A percentile compares a stretch with the other conserved stretches of the same genome.
Conservation (phyloP, 1,140 invertebrate species). For the Centruroides sculpturatus region DNA sequence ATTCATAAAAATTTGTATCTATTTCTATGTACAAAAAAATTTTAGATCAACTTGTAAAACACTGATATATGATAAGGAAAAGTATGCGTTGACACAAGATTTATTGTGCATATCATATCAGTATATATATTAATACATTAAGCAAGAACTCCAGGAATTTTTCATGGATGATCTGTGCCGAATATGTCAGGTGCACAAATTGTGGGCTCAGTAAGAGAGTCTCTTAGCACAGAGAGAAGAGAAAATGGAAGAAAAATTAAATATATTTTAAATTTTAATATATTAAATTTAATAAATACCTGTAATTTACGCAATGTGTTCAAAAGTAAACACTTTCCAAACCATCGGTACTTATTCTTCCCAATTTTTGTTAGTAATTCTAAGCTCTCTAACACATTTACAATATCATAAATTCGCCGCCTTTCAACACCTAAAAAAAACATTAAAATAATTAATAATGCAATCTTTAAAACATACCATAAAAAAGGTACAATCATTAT, state of each 20-base stretch:
- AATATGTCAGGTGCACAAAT: too few relatives aligned
- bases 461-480: background rate
- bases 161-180: background rate
- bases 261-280: too few relatives aligned
- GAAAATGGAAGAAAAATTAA: too few relatives aligned
- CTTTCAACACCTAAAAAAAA: conserved; percentile 38
- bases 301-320: conserved; percentile 30
- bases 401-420: conserved; percentile 57
- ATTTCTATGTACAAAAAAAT: too few relatives aligned
- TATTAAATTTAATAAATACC: conserved; percentile 17
- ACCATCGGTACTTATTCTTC: conserved; percentile 35
- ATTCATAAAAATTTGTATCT: too few relatives aligned
- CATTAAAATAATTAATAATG: conserved; percentile 2
- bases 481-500: background rate
- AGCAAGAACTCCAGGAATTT: background rate
- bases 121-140: too few relatives aligned
- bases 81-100: too few relatives aligned
- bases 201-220: too few relatives aligned
- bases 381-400: conserved; percentile 56
- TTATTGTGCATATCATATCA: too few relatives aligned
- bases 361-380: conserved; percentile 44
- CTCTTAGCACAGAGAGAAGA: too few relatives aligned
- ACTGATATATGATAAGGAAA: too few relatives aligned
- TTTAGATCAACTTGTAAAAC: too few relatives aligned
- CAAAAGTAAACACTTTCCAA: conserved; percentile 30